A percentile compares a stretch with the other conserved stretches of the same genome.
Evolutionary conservation across 35 echinoderm and acorn worm genomes (phyloP).

Genomic region (Amphiura filiformis): DNA sequence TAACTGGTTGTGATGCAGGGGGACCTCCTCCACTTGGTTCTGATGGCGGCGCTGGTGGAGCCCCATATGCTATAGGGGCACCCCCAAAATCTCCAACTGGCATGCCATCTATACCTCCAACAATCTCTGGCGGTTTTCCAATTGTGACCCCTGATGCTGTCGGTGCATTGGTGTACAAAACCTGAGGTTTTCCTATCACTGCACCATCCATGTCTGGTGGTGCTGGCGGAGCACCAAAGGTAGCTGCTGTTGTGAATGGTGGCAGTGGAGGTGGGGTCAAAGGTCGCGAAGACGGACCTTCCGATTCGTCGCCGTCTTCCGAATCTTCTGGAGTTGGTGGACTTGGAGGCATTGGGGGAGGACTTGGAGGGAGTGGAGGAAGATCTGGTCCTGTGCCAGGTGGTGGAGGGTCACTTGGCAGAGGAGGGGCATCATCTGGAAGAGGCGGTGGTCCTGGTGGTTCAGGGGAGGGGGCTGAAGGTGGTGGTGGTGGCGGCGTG

Average conservation of each 20-base stretch:
- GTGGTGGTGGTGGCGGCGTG: slow-evolving; percentile 44
- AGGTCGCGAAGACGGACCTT: not conserved
- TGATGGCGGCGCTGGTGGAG: not conserved
- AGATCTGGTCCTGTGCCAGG: slow-evolving; percentile 59
- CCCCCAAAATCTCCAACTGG: not conserved
- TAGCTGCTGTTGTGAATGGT: not conserved
- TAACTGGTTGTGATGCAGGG: too few relatives aligned
- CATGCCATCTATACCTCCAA: not conserved
- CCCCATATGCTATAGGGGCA: not conserved
- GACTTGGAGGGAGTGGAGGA: slow-evolving; percentile 68
- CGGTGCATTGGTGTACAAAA: not conserved
- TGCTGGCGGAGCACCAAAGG: not conserved
- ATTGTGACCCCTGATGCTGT: not conserved
- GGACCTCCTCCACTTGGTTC: too few relatives aligned
- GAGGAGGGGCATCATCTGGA: slow-evolving; percentile 40
- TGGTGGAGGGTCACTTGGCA: slow-evolving; percentile 46
- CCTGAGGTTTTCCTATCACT: slow-evolving; percentile 69
- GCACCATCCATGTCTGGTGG: not conserved
- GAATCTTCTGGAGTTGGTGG: slow-evolving; percentile 33
- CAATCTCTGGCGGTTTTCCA: not conserved
- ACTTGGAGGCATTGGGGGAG: slow-evolving; percentile 55
- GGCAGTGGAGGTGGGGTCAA: slow-evolving; percentile 47
- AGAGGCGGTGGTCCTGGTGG: slow-evolving; percentile 50
- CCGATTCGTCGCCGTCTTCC: slow-evolving; percentile 26
- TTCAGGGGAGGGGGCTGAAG: slow-evolving; percentile 16